Conservation (phyloP, 1,140 invertebrate species). For the Drosophila seguyi region DNA sequence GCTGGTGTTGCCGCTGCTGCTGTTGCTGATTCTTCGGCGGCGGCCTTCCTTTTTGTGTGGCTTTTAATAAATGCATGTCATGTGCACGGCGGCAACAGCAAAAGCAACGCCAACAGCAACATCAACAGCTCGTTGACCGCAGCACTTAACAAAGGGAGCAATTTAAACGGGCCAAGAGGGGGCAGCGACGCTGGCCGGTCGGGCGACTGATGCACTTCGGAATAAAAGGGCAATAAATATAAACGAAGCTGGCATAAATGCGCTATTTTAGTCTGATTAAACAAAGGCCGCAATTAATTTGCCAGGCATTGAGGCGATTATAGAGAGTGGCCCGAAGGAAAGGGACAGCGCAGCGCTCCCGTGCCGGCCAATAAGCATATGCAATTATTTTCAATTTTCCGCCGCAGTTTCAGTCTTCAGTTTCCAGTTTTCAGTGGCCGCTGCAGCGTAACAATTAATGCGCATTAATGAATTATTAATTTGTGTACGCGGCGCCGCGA, state of each 20-base stretch:
- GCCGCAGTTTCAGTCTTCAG: slow-evolving; percentile 49
- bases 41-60: slow-evolving; percentile 28
- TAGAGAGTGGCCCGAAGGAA: slow-evolving; percentile 2
- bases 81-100: slow-evolving; percentile 21
- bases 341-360: not conserved
- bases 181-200: not conserved
- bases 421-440: slow-evolving; percentile 29
- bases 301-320: slow-evolving; percentile 44
- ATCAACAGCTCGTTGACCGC: slow-evolving; percentile 37
- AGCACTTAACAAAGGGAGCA: slow-evolving; percentile 56
- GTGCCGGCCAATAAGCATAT: slow-evolving; percentile 52
- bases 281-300: slow-evolving; percentile 75
- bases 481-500: slow-evolving; percentile 46
- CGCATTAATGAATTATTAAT: slow-evolving; percentile 82
- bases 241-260: slow-evolving; percentile 62
- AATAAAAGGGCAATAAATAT: slow-evolving; percentile 65
- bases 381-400: slow-evolving; percentile 50
- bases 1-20: not conserved
- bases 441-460: slow-evolving; percentile 73
- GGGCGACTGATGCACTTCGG: slow-evolving; percentile 31
- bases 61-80: slow-evolving; percentile 67
- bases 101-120: not conserved
- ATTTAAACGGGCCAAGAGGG: slow-evolving; percentile 44
- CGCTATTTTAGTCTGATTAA: slow-evolving; percentile 63
- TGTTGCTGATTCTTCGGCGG: slow-evolving; percentile 15